A percentile compares a stretch with the other conserved stretches of the same genome.
These are phyloP conservation scores for Acrocephalus arundinaceus DNA, from an alignment of 2,113 vertebrate species.

Conservation along the genomic window DNA sequence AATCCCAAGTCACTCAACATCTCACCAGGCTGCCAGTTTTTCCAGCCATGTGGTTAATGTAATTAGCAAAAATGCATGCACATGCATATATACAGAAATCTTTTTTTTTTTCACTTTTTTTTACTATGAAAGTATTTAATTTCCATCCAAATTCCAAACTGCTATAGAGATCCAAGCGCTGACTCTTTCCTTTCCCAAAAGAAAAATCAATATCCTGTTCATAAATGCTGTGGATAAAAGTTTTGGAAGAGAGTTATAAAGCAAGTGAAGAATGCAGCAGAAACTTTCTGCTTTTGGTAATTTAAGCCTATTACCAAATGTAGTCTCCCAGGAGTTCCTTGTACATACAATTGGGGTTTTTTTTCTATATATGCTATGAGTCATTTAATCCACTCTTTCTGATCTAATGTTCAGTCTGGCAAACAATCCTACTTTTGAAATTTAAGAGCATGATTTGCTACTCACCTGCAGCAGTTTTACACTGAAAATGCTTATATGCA, in stretches of 20 bases:
- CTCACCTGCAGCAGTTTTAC: neutral
- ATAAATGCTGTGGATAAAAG: constrained; percentile 11
- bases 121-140: constrained; percentile 13
- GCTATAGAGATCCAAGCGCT: neutral
- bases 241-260: constrained; percentile 19
- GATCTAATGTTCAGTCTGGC: neutral
- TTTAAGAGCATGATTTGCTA: neutral
- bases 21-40: neutral
- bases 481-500: neutral
- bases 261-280: neutral
- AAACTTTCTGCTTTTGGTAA: neutral
- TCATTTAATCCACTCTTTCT: neutral
- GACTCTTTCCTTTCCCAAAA: constrained; percentile 25
- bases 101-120: neutral
- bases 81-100: neutral
- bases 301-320: neutral
- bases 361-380: neutral
- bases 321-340: neutral
- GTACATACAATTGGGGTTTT: neutral
- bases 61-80: neutral
- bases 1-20: neutral
- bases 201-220: constrained; percentile 12
- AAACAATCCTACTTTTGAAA: neutral
- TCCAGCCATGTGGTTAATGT: neutral
- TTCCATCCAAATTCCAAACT: constrained; percentile 35